A percentile compares a stretch with the other conserved stretches of the same genome.
These are phyloP conservation scores for Nymphalis io DNA, from an alignment of 1,140 invertebrate species.

Conservation along the genomic window DNA sequence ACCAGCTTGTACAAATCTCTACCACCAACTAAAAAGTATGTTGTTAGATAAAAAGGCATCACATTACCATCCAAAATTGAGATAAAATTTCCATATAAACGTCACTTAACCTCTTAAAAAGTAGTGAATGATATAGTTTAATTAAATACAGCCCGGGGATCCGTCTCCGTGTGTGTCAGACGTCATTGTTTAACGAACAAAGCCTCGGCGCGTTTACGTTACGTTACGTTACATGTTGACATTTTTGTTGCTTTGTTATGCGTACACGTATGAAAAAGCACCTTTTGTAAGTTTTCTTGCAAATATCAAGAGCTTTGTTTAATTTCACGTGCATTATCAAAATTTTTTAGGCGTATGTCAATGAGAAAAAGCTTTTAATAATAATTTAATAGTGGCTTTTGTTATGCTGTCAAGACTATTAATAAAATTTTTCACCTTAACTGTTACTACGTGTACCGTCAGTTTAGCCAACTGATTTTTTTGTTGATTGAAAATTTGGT, in stretches of 20 bases:
- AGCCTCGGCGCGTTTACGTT: slow-evolving; percentile 37
- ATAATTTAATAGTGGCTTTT: not conserved
- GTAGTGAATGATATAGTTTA: slow-evolving; percentile 17
- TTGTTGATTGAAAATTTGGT: too few relatives aligned
- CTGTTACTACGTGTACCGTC: too few relatives aligned
- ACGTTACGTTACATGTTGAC: slow-evolving; percentile 51
- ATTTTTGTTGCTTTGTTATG: slow-evolving; percentile 66
- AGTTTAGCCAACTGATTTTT: too few relatives aligned
- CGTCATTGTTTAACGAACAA: slow-evolving; percentile 44
- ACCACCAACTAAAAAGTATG: too few relatives aligned
- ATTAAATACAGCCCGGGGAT: slow-evolving; percentile 18
- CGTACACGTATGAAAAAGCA: slow-evolving; percentile 54
- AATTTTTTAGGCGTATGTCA: not conserved
- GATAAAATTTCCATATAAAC: not conserved
- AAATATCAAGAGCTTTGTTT: slow-evolving; percentile 54
- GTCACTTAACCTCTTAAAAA: not conserved
- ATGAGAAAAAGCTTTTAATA: not conserved
- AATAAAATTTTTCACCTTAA: too few relatives aligned
- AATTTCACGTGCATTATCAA: slow-evolving; percentile 32
- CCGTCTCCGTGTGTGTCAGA: slow-evolving; percentile 22
- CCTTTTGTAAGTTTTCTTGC: slow-evolving; percentile 59
- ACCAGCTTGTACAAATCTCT: too few relatives aligned
- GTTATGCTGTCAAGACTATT: too few relatives aligned
- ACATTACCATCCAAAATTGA: too few relatives aligned
- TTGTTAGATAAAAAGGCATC: too few relatives aligned